These are phyloP conservation scores for Argynnis bischoffii DNA, from an alignment of 2,888 invertebrate species.

Conservation along the genomic window DNA sequence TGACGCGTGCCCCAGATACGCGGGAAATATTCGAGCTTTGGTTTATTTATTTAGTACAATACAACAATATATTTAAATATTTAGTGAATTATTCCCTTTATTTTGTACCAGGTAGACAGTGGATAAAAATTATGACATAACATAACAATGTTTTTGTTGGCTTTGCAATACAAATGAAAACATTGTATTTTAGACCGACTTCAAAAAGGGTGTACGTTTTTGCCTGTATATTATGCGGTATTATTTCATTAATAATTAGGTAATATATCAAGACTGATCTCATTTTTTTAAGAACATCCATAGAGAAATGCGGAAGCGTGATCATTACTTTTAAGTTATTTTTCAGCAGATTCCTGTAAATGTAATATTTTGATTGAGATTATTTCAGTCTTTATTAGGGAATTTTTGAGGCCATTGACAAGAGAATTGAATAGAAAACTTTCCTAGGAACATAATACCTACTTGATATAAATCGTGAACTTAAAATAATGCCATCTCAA, in stretches of 20 bases:
- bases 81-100: neutral
- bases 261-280: no score
- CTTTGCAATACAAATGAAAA: neutral
- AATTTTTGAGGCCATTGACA: no score
- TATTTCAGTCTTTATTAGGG: no score
- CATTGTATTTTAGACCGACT: neutral
- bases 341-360: no score
- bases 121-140: neutral
- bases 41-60: constrained; percentile 9
- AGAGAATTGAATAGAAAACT: no score
- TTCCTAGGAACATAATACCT: no score
- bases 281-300: no score
- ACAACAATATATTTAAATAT: constrained; percentile 17
- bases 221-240: neutral
- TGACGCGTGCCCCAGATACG: constrained; percentile 41
- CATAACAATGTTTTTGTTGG: neutral
- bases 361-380: no score
- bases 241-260: neutral
- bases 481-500: no score
- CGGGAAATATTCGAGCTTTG: constrained; percentile 27
- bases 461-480: no score
- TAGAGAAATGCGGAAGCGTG: no score
- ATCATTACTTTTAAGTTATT: no score
- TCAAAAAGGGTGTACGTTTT: neutral
- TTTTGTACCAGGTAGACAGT: neutral